A percentile compares a stretch with the other conserved stretches of the same genome.
Evolutionary conservation across 35 echinoderm and acorn worm genomes (phyloP).

Genomic region (Apostichopus parvimensis): DNA sequence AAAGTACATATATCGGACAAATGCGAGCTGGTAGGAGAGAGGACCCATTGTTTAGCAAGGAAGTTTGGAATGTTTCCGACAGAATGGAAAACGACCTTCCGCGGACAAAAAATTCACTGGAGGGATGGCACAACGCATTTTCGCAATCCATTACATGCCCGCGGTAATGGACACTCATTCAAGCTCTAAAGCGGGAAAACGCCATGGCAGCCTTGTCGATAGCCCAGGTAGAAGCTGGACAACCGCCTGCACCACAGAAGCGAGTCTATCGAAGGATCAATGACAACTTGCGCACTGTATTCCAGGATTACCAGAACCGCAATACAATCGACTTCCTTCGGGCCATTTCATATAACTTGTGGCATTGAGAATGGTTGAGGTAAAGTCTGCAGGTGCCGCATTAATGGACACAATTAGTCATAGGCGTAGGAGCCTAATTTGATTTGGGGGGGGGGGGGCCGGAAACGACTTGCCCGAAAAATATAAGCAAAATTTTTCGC

Average conservation of each 20-base stretch:
- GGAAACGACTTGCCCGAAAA: no score
- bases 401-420: no score
- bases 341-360: not conserved
- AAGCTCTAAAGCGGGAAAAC: not conserved
- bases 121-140: conserved; percentile 49
- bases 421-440: no score
- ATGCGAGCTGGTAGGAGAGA: no score
- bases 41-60: not conserved
- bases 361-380: no score
- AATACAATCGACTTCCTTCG: not conserved
- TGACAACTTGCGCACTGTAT: no score
- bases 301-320: no score
- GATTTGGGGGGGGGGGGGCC: no score
- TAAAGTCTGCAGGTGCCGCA: no score
- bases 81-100: conserved; percentile 37
- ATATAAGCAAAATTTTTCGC: no score
- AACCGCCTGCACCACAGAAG: not conserved
- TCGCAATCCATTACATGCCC: not conserved
- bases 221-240: not conserved
- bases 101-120: conserved; percentile 19
- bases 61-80: conserved; percentile 37
- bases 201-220: not conserved
- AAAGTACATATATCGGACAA: no score
- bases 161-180: not conserved
- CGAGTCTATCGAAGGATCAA: not conserved